phyloP scores from a whole-genome alignment of 2,113 vertebrate genomes.

The Ovis canadensis region DNA sequence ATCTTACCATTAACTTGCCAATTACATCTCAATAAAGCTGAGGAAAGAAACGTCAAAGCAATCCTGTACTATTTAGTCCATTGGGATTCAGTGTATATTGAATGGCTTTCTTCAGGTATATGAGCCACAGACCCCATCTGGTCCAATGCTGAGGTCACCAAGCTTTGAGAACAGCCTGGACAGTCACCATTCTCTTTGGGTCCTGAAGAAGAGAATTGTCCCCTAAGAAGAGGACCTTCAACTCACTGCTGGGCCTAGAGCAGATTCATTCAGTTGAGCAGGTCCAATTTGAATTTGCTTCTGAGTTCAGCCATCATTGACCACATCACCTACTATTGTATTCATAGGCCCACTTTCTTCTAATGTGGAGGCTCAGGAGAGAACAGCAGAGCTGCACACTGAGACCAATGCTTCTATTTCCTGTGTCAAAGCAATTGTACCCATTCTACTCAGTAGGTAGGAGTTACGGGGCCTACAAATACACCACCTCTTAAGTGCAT shows the following conservation, averaged over 20 bases:
- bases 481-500: neutral
- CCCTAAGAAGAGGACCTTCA: neutral
- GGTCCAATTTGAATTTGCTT: neutral
- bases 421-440: neutral
- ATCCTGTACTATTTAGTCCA: neutral
- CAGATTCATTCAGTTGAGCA: neutral
- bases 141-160: neutral
- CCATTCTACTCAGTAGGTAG: neutral
- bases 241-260: neutral
- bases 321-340: neutral
- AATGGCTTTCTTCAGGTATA: neutral
- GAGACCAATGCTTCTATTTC: neutral
- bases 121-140: neutral
- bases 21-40: neutral
- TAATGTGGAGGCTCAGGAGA: neutral
- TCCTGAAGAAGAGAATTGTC: neutral
- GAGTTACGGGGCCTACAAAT: neutral
- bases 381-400: neutral
- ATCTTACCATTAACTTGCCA: neutral
- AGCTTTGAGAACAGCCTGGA: neutral
- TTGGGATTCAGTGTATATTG: neutral
- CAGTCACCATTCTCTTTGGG: neutral
- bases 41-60: neutral
- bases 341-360: neutral
- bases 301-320: neutral